Percentiles rank a stretch among this genome's conserved stretches.
These are phyloP conservation scores for Paramormyrops hopkinsi DNA, from an alignment of 2,797 vertebrate genomes.

Conservation along the genomic window DNA sequence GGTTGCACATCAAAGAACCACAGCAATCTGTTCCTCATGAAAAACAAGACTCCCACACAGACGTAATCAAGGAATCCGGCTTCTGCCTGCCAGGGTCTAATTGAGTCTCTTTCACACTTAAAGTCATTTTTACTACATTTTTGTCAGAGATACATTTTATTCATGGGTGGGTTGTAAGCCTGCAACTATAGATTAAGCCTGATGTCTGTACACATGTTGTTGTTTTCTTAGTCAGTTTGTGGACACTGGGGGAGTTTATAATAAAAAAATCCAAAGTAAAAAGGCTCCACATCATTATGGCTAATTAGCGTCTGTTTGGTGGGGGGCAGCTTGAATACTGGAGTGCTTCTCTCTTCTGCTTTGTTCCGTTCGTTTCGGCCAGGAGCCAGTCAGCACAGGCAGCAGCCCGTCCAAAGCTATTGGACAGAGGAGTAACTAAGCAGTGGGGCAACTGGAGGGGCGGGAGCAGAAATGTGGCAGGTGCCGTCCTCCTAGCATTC, in stretches of 20 bases:
- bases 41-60: constrained; percentile 16
- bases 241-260: neutral
- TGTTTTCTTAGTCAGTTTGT: neutral
- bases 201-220: neutral
- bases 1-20: constrained; percentile 2
- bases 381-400: neutral
- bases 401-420: neutral
- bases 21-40: neutral
- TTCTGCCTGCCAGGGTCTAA: constrained; percentile 7
- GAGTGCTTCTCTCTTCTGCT: neutral
- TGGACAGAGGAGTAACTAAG: neutral
- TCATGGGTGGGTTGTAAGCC: neutral
- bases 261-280: neutral
- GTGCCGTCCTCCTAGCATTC: neutral
- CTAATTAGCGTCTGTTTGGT: constrained; percentile 4
- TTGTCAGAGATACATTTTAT: constrained; percentile 17
- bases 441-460: neutral
- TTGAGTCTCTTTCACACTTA: constrained; percentile 17
- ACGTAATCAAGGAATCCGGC: constrained; percentile 1
- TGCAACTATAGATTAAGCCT: constrained; percentile 6
- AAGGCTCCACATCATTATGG: neutral
- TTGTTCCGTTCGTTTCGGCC: neutral
- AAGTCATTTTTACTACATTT: constrained; percentile 16
- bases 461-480: neutral
- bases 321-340: neutral